A percentile compares a stretch with the other conserved stretches of the same genome.
Conservation (phyloP, 1,140 invertebrate species). For the Stegodyphus dumicola region DNA sequence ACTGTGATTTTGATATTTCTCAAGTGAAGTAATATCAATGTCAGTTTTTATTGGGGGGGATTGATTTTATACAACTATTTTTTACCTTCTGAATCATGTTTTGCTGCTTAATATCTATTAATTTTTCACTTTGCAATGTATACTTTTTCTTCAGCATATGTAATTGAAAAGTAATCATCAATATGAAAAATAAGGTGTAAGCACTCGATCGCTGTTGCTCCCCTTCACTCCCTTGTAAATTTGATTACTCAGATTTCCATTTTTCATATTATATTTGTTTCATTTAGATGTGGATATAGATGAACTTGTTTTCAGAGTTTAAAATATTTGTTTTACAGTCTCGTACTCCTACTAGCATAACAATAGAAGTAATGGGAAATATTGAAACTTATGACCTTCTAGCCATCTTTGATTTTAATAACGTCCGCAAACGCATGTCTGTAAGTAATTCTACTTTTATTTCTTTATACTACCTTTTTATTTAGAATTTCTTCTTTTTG, state of each 20-base stretch:
- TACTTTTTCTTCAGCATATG: no score
- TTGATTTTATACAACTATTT: no score
- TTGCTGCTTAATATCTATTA: no score
- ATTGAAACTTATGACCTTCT: slow-evolving; percentile 93
- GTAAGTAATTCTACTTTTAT: slow-evolving; percentile 69
- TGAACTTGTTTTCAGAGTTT: not conserved
- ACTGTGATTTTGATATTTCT: no score
- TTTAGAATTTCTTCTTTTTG: not conserved
- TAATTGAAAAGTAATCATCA: not conserved
- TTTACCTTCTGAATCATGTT: no score
- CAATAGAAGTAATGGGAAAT: slow-evolving; percentile 85
- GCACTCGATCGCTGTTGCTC: not conserved
- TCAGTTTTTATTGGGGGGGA: no score
- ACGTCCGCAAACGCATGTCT: slow-evolving; percentile 98
- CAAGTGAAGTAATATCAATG: no score
- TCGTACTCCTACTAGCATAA: slow-evolving; percentile 91
- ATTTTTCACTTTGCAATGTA: no score
- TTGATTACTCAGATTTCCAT: not conserved
- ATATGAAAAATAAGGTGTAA: not conserved
- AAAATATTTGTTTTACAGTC: slow-evolving; percentile 56
- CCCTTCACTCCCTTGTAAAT: no score
- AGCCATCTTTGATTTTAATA: slow-evolving; percentile 99
- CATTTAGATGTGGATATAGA: not conserved
- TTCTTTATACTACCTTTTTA: not conserved
- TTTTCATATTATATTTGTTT: not conserved